These are phyloP conservation scores for Arothron firmamentum DNA, from an alignment of 2,113 vertebrate species.

Conservation along the genomic window DNA sequence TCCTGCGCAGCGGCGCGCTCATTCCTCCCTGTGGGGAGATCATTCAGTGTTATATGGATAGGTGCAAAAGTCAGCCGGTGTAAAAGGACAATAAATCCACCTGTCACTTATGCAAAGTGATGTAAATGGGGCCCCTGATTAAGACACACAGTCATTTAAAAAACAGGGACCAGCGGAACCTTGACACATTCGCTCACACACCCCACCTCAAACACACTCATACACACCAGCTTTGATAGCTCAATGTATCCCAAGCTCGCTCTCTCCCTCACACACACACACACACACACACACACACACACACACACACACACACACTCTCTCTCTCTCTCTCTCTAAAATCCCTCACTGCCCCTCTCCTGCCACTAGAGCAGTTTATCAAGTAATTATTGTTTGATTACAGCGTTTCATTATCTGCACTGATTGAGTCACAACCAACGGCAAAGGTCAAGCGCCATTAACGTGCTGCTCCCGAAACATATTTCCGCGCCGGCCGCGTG, in stretches of 20 bases:
- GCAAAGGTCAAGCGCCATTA: conserved; percentile 80
- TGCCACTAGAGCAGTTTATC: conserved; percentile 78
- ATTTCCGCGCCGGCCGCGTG: conserved; percentile 64
- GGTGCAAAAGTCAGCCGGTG: conserved; percentile 69
- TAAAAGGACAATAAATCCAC: conserved; percentile 75
- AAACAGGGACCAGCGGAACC: conserved; percentile 67
- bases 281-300: conserved; percentile 24
- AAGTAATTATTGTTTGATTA: conserved; percentile 85
- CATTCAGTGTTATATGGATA: conserved; percentile 73
- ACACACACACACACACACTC: conserved; percentile 18
- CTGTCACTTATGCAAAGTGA: conserved; percentile 79
- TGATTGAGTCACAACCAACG: conserved; percentile 78
- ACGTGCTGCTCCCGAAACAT: conserved; percentile 70
- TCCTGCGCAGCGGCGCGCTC: conserved; percentile 41
- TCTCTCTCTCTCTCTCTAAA: conserved; percentile 30
- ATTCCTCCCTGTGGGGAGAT: conserved; percentile 62
- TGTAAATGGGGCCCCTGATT: conserved; percentile 77
- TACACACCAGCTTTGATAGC: conserved; percentile 21
- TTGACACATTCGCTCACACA: conserved; percentile 49
- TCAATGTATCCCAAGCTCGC: conserved; percentile 16
- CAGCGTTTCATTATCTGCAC: conserved; percentile 81
- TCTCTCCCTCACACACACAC: conserved; percentile 2
- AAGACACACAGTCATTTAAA: conserved; percentile 76
- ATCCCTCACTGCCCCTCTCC: conserved; percentile 54
- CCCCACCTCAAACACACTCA: background rate